Evolutionary conservation across 2,888 invertebrate genomes (phyloP), one percentile per base, ranked within the genome.

Genomic region (Pseudococcus jackbeardsleyi): DNA sequence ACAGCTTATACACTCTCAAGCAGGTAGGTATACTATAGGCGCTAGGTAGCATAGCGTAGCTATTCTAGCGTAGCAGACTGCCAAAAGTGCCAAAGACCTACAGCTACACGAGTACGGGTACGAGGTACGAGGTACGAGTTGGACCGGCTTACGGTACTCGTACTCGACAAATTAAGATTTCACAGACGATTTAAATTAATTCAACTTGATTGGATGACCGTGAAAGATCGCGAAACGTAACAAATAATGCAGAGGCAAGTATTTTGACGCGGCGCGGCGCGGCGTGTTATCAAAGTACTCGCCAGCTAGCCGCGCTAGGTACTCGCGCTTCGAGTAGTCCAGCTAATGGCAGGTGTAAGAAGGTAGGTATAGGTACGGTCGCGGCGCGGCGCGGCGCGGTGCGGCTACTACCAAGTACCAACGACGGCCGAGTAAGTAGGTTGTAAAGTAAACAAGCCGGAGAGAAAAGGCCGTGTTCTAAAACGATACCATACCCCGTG

Each of bases 181-280:
- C 85, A 85, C 54, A 59, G 39, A 85, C 39, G 85, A 85, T 48
- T 85, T 59, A 85, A 84, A 48, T 84, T 84, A 46, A 84, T 84
- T 84, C 50, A n/a, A 84, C 42, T 77, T 12, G 68, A 68, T 68
- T 26, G 26, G 68, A 68, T 68, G 68, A 68, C 68, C 68, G 68
- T 68, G 68, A 68, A 68, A 54, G 54, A 54, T 54, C 54, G 54
- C 68, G 22, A 68, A 12, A 26, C 68, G 68, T 68, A 68, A 68
- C 68, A 68, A 68, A 68, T 68, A 68, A 68, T 68, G 26, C 26
- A 42, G 77, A n/a, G 26, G 77, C 39, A 39, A 12, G 33, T 77
- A 77, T 15, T 68, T 12, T 33, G 26, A 33, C 26, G 26, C 26
- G 26, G 26, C 26, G 26, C 26, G n/a, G n/a, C n/a, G n/a, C n/a